phyloP scores from a whole-genome alignment of 2,113 vertebrate species.

The Petromus typicus region DNA sequence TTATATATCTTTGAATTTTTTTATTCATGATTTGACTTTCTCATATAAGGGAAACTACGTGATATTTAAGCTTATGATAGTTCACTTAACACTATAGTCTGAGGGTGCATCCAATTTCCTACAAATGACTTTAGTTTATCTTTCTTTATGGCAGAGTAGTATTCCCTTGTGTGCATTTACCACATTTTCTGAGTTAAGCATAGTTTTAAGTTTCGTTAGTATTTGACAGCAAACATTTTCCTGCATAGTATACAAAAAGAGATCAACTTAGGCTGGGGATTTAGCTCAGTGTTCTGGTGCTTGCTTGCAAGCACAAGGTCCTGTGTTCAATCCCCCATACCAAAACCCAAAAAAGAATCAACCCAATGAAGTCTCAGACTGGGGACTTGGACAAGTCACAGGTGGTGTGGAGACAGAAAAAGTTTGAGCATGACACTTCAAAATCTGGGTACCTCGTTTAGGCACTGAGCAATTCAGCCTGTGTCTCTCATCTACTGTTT shows the following conservation, averaged over 20 bases:
- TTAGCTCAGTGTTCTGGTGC: too few species aligned
- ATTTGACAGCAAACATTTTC: background rate
- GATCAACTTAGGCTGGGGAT: background rate
- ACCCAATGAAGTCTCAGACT: background rate
- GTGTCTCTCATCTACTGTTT: background rate
- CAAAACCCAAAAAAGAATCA: background rate
- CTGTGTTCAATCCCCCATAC: too few species aligned
- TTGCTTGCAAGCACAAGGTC: too few species aligned
- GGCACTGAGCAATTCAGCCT: background rate
- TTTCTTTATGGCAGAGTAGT: background rate
- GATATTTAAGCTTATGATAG: background rate
- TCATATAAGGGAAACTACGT: background rate
- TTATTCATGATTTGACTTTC: background rate
- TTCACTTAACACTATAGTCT: background rate
- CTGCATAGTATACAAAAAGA: conserved; percentile 1
- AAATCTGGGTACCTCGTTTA: background rate
- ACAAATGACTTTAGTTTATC: background rate
- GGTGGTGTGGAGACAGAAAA: background rate
- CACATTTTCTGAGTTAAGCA: conserved; percentile 38
- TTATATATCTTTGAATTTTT: background rate
- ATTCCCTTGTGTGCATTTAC: background rate
- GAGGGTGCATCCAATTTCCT: background rate
- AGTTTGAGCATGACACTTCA: background rate
- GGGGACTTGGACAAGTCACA: background rate
- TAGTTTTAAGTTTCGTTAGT: background rate